Evolutionary conservation across 30 jellyfish, hydroid and myxozoan genomes (phyloP).

Genomic region (Aurelia aurita): DNA sequence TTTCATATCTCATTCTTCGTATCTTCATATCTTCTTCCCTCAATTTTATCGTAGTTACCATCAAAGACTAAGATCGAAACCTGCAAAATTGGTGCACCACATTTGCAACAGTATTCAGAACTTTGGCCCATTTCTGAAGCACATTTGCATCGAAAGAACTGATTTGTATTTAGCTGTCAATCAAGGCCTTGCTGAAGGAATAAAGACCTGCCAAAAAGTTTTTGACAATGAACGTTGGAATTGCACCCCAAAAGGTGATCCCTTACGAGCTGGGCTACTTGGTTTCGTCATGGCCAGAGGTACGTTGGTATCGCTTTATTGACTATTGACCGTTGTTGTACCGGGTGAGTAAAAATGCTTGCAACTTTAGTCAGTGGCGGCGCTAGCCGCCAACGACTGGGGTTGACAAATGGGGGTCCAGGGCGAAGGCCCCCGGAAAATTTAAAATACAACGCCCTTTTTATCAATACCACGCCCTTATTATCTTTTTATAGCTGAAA

Average conservation of each 20-base stretch:
- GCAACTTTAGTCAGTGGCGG: not conserved
- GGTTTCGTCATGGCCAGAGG: constrained; percentile 98
- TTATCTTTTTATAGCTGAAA: too few species aligned
- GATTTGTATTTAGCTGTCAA: constrained; percentile 64
- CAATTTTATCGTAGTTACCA: not conserved
- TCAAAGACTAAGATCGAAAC: constrained; percentile 25
- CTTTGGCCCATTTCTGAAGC: constrained; percentile 67
- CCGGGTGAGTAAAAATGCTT: not conserved
- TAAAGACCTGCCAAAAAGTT: constrained; percentile 72
- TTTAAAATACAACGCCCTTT: too few species aligned
- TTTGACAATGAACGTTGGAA: constrained; percentile 91
- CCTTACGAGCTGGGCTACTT: constrained; percentile 49
- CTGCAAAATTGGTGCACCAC: constrained; percentile 34
- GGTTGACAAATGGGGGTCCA: too few species aligned
- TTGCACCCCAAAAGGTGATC: constrained; percentile 82
- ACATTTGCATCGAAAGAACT: constrained; percentile 72
- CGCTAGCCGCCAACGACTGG: too few species aligned
- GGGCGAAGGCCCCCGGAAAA: too few species aligned
- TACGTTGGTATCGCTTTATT: not conserved
- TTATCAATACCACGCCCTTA: too few species aligned
- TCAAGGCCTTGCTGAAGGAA: constrained; percentile 81
- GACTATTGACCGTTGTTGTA: not conserved
- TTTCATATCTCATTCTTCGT: too few species aligned
- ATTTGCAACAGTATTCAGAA: constrained; percentile 68
- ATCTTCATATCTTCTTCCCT: too few species aligned